Evolutionary conservation across 2,113 vertebrate species (phyloP), one percentile per base, ranked within the genome.

Genomic region (Pan paniscus): DNA sequence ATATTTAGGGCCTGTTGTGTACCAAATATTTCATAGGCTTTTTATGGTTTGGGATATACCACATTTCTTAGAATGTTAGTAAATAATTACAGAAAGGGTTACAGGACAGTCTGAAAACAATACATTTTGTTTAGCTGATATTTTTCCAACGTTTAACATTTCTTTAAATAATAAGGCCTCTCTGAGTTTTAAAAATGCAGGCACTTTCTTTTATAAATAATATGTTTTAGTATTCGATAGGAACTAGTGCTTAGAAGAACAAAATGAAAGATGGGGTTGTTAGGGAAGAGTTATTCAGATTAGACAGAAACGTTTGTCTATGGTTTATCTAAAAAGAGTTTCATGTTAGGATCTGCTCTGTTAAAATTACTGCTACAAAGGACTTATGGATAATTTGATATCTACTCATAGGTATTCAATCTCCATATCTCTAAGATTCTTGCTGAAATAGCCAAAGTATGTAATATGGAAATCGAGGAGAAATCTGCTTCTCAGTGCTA

Each of bases 161-260:
- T 83, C 38, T 59, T 75, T 55, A 79, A 8, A 46, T 46, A 68
- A 87, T 86, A 59, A 87, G 22, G 18, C 38, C 78, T 92, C 52
- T 86, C 17, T 48, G 35, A 67, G 43, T 91, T n/a, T 95, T 91
- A 46, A 90, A 67, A 80, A 91, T 81, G 46, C 4, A 32, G 25
- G 46, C n/a, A 20, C 23, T 89, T 93, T 84, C 52, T 92, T 93
- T 95, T 75, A 5, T 82, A 86, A 90, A 27, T 78, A 48, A 50
- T 48, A 20, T 68, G 59, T 87, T 82, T 93, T 90, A 94, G 52
- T 70, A 96, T 88, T 86, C 92, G 82, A 96, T 93, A 89, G 35
- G 25, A 67, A 57, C 35, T 72, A 86, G 5, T 89, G 57, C 59
- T 89, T 27, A 72, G 73, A 89, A 64, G 30, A 78, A 79, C 12